These are phyloP conservation scores for Gopherus evgoodei DNA, from an alignment of 2,113 vertebrate genomes.

Conservation along the genomic window DNA sequence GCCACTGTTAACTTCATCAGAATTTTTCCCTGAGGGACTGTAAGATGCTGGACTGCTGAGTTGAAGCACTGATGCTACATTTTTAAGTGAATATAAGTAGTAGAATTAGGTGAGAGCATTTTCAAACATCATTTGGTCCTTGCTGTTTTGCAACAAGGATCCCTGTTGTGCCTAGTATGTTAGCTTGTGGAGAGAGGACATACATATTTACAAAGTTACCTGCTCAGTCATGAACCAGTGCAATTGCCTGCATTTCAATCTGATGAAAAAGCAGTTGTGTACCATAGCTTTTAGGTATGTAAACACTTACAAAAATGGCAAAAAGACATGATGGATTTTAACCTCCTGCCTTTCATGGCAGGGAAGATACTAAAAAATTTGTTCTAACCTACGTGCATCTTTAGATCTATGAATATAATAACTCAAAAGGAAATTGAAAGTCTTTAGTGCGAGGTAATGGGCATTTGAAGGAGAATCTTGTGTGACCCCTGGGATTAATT, in stretches of 20 bases:
- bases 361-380: neutral
- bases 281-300: neutral
- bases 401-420: slow-evolving; percentile 25
- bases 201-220: slow-evolving; percentile 56
- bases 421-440: slow-evolving; percentile 31
- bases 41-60: slow-evolving; percentile 72
- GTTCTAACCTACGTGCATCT: neutral
- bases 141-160: slow-evolving; percentile 73
- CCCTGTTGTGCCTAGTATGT: slow-evolving; percentile 77
- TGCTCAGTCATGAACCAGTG: slow-evolving; percentile 36
- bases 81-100: slow-evolving; percentile 84
- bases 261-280: neutral
- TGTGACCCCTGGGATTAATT: neutral
- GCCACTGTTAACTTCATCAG: slow-evolving; percentile 73
- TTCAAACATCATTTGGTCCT: slow-evolving; percentile 82
- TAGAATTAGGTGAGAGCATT: slow-evolving; percentile 85
- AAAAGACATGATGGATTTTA: slow-evolving; percentile 28
- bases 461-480: slow-evolving; percentile 26
- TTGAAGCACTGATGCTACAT: slow-evolving; percentile 64
- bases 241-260: slow-evolving; percentile 36
- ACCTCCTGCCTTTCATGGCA: slow-evolving; percentile 5
- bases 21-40: slow-evolving; percentile 73
- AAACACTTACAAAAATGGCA: slow-evolving; percentile 15
- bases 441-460: slow-evolving; percentile 30
- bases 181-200: slow-evolving; percentile 37